phyloP scores from a whole-genome alignment of 2,113 vertebrate genomes.

The Cathartes aura region DNA sequence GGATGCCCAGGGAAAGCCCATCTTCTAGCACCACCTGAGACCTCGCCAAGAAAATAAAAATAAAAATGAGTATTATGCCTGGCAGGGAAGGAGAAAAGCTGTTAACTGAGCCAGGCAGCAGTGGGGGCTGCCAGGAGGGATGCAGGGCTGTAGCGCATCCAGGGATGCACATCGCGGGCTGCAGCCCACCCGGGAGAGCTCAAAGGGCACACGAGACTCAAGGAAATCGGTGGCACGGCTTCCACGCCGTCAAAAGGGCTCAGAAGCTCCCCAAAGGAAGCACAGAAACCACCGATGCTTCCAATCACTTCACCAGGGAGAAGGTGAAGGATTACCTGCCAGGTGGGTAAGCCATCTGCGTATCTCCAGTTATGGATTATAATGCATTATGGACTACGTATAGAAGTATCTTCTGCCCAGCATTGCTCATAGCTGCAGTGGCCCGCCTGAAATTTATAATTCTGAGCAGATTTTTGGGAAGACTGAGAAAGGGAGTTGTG shows the following conservation, averaged over 20 bases:
- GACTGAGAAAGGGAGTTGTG: not conserved
- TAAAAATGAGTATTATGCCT: not conserved
- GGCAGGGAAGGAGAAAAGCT: not conserved
- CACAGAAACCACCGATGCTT: not conserved
- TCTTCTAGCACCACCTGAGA: not conserved
- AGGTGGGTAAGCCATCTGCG: rapidly evolving
- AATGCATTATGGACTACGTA: too few species aligned
- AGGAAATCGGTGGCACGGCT: not conserved
- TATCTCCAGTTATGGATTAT: not conserved
- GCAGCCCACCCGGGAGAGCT: not conserved
- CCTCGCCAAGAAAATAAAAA: not conserved
- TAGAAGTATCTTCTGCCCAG: not conserved
- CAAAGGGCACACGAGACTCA: not conserved
- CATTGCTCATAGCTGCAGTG: not conserved
- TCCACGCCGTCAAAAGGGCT: not conserved
- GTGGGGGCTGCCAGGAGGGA: not conserved
- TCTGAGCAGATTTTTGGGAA: not conserved
- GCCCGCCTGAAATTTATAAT: not conserved
- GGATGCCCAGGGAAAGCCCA: not conserved
- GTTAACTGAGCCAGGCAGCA: not conserved
- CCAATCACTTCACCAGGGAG: not conserved
- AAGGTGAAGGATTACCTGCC: not conserved
- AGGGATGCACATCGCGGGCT: not conserved
- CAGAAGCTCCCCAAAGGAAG: not conserved
- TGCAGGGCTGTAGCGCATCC: not conserved